A percentile compares a stretch with the other conserved stretches of the same genome.
Evolutionary conservation across 1,140 invertebrate species (phyloP).

Genomic region (Rhynchophorus ferrugineus): DNA sequence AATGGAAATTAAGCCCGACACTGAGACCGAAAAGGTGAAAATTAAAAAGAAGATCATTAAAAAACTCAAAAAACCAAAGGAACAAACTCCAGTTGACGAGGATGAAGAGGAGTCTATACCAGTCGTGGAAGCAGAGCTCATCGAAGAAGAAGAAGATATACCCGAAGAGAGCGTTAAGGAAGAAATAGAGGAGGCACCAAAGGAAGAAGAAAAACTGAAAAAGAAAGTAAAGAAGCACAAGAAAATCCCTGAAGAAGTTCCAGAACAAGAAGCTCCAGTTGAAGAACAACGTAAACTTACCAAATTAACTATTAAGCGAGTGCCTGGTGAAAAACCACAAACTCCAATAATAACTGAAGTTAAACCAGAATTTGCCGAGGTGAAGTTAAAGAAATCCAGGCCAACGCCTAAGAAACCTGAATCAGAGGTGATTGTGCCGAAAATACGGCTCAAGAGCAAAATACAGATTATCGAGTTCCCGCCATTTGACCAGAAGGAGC

Average conservation of each 20-base stretch:
- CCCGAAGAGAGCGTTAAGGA: slow-evolving; percentile 40
- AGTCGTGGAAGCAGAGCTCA: slow-evolving; percentile 35
- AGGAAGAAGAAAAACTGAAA: slow-evolving; percentile 38
- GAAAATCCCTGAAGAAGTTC: slow-evolving; percentile 43
- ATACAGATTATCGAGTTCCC: slow-evolving; percentile 56
- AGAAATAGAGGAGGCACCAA: slow-evolving; percentile 37
- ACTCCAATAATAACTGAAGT: slow-evolving; percentile 18
- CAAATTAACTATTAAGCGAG: slow-evolving; percentile 9
- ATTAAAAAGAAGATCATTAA: slow-evolving; percentile 33
- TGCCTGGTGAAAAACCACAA: slow-evolving; percentile 17
- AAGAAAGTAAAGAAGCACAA: slow-evolving; percentile 48
- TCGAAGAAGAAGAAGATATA: slow-evolving; percentile 20
- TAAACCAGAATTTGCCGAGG: slow-evolving; percentile 33
- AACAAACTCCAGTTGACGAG: slow-evolving; percentile 36
- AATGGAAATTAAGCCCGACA: slow-evolving; percentile 21
- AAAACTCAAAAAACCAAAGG: slow-evolving; percentile 32
- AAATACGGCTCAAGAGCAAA: slow-evolving; percentile 57
- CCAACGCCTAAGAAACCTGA: slow-evolving; percentile 32
- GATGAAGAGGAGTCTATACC: slow-evolving; percentile 37
- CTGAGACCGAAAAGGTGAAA: slow-evolving; percentile 13
- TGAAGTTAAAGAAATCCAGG: slow-evolving; percentile 37
- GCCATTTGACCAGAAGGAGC: slow-evolving; percentile 39
- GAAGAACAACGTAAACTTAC: slow-evolving; percentile 32
- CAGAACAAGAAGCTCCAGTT: slow-evolving; percentile 41
- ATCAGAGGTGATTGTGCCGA: slow-evolving; percentile 48